Base-by-base conservation (phyloP, 2,797 vertebrate species). In the Peromyscus eremicus region DNA sequence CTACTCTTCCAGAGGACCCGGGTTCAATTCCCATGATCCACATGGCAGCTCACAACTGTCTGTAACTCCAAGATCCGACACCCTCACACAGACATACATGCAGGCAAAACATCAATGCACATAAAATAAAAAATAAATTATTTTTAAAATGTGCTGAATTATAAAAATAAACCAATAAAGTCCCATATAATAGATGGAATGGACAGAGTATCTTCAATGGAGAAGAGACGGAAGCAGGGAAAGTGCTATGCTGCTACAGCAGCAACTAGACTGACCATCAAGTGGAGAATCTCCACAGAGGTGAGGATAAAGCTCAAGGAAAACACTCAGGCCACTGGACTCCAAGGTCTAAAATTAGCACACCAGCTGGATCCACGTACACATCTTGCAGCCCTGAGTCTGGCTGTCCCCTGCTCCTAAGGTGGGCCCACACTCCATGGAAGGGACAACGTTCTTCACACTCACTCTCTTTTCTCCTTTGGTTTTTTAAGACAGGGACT, bases 291-390 rank as follows among this genome's bases (percentile, higher is more conserved):
- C 92, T 94, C 92, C 85, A 92, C 70, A 43, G 71, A 92, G 37
- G n/a, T 70, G 95, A 91, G 46, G 21, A 81, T 85, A 89, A 40
- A 95, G 83, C 19, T 86, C 62, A 89, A 94, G 87, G 86, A 96
- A 93, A 96, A 97, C 37, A 92, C 82, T 10, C 37, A 96, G 55
- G 79, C 52, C 71, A 93, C 46, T 49, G 75, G 21, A 13, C 52
- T 91, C 43, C 60, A 95, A 77, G 40, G 83, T 79, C 97, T 93
- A 97, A 97, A 97, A 97, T 96, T 84, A 96, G 93, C 75, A 37
- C 66, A 96, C 90, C 96, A 96, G 97, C 94, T 88, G 75, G 97
- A 96, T 71, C 98, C 96, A 93, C 71, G 93, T 25, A 91, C 85
- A 89, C 60, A 91, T 71, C 82, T 90, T 96, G 1, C 96, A 94